Base-by-base conservation (phyloP, 1,140 invertebrate genomes). In the Dufourea novaeangliae region DNA sequence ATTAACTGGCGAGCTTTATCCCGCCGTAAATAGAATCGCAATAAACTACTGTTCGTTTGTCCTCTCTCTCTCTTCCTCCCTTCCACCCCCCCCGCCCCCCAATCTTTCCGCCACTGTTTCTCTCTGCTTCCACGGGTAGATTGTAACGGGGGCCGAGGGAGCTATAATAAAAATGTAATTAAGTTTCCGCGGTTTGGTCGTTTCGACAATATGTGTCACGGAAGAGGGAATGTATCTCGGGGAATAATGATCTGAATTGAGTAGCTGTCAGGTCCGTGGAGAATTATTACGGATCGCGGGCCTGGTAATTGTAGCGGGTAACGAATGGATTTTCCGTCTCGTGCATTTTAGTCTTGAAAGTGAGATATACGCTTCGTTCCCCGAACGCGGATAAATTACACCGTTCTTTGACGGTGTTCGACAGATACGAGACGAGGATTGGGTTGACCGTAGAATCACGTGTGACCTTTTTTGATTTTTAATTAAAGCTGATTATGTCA, bases 191-290 rank as follows among this genome's bases (percentile, higher is more conserved):
- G 52, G 67, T 57, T 57, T 70, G 25, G 50, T 27, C 52, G 50
- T 54, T 69, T 39, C 22, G 25, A 69, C 67, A 54, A 57, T n/a
- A n/a, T 41, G 7, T 29, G 67, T 41, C 67, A 11, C 1, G 6
- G n/a, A 29, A 39, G 52, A 20, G 34, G 50, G 17, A 57, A 41
- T 20, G 67, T 57, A 29, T 70, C 37, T 25, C 52, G 54, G 52
- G 25, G 29, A 70, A 70, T 70, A 70, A 70, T 70, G 34, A 70
- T 57, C 17, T 34, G 67, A 37, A 70, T 70, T 37, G 67, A 39
- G 34, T 32, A 70, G 25, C 34, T 70, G 67, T 57, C 67, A 14
- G 8, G 25, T 29, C 3, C 25, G 22, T 57, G 14, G 57, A 61
- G 57, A 61, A 61, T 61, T 61, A 61, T 39, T 41, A 41, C 34